Conservation (phyloP, 2,113 vertebrate species). For the Seriola rivoliana region DNA sequence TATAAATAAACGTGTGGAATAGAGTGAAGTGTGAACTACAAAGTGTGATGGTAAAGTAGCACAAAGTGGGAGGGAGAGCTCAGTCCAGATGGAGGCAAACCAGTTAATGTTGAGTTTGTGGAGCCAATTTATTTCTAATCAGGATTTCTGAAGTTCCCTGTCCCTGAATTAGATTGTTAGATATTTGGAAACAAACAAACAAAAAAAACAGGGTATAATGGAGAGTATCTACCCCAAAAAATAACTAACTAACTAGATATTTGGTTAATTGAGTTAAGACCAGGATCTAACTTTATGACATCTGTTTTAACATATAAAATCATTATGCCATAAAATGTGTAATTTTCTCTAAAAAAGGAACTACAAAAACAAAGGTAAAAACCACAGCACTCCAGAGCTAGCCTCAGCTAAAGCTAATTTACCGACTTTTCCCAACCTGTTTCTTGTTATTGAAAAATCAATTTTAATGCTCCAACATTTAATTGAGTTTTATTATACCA, state of each 20-base stretch:
- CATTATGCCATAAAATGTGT: no score
- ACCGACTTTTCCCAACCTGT: no score
- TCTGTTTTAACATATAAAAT: no score
- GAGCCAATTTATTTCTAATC: slow-evolving; percentile 45
- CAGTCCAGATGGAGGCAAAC: slow-evolving; percentile 62
- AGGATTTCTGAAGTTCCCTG: slow-evolving; percentile 1
- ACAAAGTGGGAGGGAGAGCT: slow-evolving; percentile 44
- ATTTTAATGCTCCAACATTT: no score
- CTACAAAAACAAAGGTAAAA: no score
- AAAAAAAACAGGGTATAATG: neutral
- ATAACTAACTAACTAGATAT: neutral
- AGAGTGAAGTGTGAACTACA: slow-evolving; percentile 58
- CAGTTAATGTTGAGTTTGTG: slow-evolving; percentile 25
- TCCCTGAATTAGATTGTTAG: neutral
- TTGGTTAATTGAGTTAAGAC: neutral
- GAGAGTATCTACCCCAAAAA: neutral
- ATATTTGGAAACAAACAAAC: slow-evolving; percentile 4
- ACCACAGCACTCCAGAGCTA: no score
- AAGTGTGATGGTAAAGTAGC: slow-evolving; percentile 55
- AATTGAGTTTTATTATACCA: no score
- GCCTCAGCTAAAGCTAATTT: no score
- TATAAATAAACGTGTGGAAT: slow-evolving; percentile 67
- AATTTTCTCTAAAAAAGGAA: no score
- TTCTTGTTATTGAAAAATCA: no score
- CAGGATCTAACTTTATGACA: no score